Evolutionary conservation across 2,797 vertebrate species (phyloP).

Genomic region (Menidia menidia): DNA sequence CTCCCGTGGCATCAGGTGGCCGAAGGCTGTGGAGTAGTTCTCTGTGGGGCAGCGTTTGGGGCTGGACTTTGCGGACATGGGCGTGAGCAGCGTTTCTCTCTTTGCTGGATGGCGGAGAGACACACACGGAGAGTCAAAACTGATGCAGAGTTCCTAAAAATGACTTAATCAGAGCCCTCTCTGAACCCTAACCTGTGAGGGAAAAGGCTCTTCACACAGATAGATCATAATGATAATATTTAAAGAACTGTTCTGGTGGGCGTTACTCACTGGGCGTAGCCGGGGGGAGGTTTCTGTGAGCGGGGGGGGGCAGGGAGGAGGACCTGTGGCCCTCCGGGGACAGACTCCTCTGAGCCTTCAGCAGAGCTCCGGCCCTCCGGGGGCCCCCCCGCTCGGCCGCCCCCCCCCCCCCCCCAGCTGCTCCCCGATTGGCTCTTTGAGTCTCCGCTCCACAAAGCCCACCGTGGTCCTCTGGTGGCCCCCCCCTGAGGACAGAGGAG

Average conservation of each 20-base stretch:
- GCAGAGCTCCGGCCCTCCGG: conserved; percentile 48
- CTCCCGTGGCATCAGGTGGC: conserved; percentile 84
- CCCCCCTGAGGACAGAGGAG: conserved; percentile 78
- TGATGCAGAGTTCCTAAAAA: neutral
- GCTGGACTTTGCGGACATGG: conserved; percentile 90
- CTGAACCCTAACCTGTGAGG: no score
- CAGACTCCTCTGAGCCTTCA: conserved; percentile 83
- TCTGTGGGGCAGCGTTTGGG: conserved; percentile 95
- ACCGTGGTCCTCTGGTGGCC: conserved; percentile 79
- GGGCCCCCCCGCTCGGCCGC: conserved; percentile 24
- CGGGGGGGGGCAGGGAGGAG: conserved; percentile 91
- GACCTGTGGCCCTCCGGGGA: conserved; percentile 90
- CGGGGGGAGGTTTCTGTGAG: conserved; percentile 76
- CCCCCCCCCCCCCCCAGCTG: no score
- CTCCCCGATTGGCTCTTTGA: conserved; percentile 63
- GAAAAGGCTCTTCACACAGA: no score
- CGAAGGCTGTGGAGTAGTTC: conserved; percentile 94
- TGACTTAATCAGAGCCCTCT: no score
- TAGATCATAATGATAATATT: no score
- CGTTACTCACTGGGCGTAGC: conserved; percentile 85
- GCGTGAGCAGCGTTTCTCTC: conserved; percentile 89
- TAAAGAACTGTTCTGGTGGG: no score
- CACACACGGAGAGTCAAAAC: neutral
- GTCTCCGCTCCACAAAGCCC: conserved; percentile 81
- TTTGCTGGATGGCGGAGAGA: conserved; percentile 79